Base-by-base conservation (phyloP, 2,797 vertebrate genomes). In the Sebastolobus altivelis region DNA sequence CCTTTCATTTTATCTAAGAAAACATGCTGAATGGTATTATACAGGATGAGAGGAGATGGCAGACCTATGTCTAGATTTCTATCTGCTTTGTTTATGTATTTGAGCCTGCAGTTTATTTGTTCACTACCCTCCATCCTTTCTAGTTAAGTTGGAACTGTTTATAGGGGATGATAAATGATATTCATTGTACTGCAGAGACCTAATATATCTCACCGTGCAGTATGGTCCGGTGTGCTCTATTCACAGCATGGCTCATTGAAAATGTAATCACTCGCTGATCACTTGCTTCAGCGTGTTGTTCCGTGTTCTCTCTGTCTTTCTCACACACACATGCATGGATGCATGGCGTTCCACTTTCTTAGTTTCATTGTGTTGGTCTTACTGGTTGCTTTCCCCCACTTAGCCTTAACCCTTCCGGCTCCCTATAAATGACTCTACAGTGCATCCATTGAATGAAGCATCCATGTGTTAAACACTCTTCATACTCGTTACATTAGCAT, bases 401-500 rank as follows among this genome's bases (percentile, higher is more conserved):
- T 84, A 85, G 72, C 74, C 75, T 88, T 90, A 89, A 90, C 87
- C 88, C 88, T 85, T 88, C 65, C 70, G 25, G 69, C 87, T 79
- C 61, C 62, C 65, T 63, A 77, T 80, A 82, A 83, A 90, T 80
- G 75, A 80, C 84, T 89, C 77, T 60, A 22, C 72, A 14, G 74
- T 77, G 75, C 75, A 73, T 87, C 80, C 81, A 67, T 49, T 67
- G 71, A 89, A 87, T 89, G 78, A 92, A 82, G 84, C 52, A 40
- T 77, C 88, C 90, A 80, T 89, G 90, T 88, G 82, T 88, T 80
- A 86, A 90, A 77, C 67, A 68, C 77, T 82, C 89, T 79, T 91
- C 86, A 83, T 89, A 87, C 88, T 92, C 65, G 76, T 87, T 31
- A 81, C 86, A 94, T 94, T 92, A 92, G 79, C 91, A 93, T 94